These are phyloP conservation scores for Oenanthe melanoleuca DNA, from an alignment of 2,113 vertebrate genomes.

Conservation along the genomic window DNA sequence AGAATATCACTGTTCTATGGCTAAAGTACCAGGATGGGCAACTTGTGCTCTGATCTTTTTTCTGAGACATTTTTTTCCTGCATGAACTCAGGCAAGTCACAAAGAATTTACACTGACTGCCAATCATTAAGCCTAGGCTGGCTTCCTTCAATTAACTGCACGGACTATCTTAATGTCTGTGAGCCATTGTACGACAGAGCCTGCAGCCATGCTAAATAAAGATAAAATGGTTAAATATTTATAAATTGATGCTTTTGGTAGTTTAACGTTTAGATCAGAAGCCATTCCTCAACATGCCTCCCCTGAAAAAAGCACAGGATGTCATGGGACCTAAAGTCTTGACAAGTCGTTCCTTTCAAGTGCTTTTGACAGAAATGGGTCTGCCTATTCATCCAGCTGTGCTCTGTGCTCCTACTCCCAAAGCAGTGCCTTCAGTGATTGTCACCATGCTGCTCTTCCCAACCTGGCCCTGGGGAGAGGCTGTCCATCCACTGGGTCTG, in stretches of 20 bases:
- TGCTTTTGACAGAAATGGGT: constrained; percentile 28
- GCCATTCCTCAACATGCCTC: not conserved
- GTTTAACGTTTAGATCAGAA: not conserved
- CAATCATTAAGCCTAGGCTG: not conserved
- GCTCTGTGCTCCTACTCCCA: not conserved
- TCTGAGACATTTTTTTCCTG: not conserved
- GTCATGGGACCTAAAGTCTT: not conserved
- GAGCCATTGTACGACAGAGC: not conserved
- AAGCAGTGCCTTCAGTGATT: not conserved
- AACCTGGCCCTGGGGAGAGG: not conserved
- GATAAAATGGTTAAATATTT: constrained; percentile 17
- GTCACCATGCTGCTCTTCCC: not conserved
- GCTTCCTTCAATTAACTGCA: not conserved
- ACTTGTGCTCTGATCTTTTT: not conserved
- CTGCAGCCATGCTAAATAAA: not conserved
- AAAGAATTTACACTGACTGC: not conserved
- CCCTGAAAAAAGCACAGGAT: not conserved
- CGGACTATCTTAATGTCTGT: not conserved
- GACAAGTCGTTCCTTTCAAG: not conserved
- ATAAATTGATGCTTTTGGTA: not conserved
- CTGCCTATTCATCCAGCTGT: not conserved
- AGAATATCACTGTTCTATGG: not conserved
- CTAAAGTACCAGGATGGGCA: not conserved
- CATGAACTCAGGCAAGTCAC: not conserved
- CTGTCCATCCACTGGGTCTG: rapidly evolving